Base-by-base conservation (phyloP, 2,113 vertebrate species). In the Coreoperca whiteheadi region DNA sequence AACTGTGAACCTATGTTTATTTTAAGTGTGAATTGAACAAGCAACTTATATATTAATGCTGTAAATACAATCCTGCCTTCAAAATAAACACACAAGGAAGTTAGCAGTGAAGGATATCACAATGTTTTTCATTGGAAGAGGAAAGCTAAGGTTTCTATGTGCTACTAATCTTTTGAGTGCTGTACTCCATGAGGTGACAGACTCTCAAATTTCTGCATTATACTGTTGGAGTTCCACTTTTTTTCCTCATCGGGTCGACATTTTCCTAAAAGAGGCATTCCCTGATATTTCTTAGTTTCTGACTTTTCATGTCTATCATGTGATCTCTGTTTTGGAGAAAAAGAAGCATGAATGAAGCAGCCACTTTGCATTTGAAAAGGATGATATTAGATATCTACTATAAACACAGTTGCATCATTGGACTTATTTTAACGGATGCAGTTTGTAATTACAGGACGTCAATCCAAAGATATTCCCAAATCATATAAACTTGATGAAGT, bases 11-110 rank as follows among this genome's bases (percentile, higher is more conserved):
- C 8, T 30, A 2, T 32, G 32, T 46, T 69, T 53, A 61, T 20
- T 72, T 43, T 46, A n/a, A 37, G n/a, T 57, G 25, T 60, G 30
- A 72, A 34, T 43, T 30, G 21, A 80, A 83, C 75, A n/a, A 72
- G 30, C 46, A 48, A 34, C 50, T 77, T 66, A 78, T 0, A 39
- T 65, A n/a, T 18, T 25, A 59, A 56, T 54, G 54, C 15, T 73
- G 54, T 81, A 74, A 81, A 89, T 84, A 78, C 32, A 78, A 43
- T 9, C 65, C 34, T 79, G 34, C 39, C 79, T 87, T 67, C n/a
- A 61, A 69, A 81, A 74, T 54, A 32, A 82, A 79, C 46, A 60
- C 30, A 56, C 50, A 53, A 59, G 37, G 43, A 50, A 30, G 25
- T 21, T n/a, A 43, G 32, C 6, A 63, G 63, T 68, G 43, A 83